Percentiles rank a stretch among this genome's conserved stretches.
Conservation (phyloP, 2,888 invertebrate species). For the Falcaria lacertinaria region DNA sequence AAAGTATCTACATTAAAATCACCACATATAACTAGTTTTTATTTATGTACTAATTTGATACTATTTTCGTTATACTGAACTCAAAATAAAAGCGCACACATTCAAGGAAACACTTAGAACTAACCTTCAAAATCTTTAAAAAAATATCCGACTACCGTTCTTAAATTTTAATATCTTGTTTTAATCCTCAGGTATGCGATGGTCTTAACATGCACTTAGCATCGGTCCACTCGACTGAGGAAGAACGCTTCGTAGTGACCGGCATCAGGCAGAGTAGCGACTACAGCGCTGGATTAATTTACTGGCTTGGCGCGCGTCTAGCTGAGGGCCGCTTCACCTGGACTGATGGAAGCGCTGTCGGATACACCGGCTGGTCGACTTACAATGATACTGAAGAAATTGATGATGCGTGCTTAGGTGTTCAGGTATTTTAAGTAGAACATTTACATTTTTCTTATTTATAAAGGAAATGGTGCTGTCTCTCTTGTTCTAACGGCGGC, state of each 20-base stretch:
- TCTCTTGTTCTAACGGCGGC: not conserved
- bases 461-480: not conserved
- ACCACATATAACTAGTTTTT: too few species aligned
- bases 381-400: conserved; percentile 69
- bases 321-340: conserved; percentile 65
- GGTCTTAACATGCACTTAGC: conserved; percentile 86
- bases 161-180: too few species aligned
- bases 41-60: too few species aligned
- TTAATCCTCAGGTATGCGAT: conserved; percentile 81
- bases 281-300: conserved; percentile 85
- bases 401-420: conserved; percentile 58
- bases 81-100: too few species aligned
- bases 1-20: too few species aligned
- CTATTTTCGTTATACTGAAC: too few species aligned
- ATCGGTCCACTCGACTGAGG: conserved; percentile 83
- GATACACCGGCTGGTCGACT: conserved; percentile 83
- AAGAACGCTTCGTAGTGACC: conserved; percentile 84
- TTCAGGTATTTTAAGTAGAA: conserved; percentile 44
- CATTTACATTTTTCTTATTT: not conserved
- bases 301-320: conserved; percentile 85
- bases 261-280: conserved; percentile 84
- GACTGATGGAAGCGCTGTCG: conserved; percentile 82
- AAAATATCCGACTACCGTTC: too few species aligned
- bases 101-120: too few species aligned
- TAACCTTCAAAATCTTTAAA: too few species aligned